Conservation (phyloP, 2,113 vertebrate genomes). For the Tenrec ecaudatus region DNA sequence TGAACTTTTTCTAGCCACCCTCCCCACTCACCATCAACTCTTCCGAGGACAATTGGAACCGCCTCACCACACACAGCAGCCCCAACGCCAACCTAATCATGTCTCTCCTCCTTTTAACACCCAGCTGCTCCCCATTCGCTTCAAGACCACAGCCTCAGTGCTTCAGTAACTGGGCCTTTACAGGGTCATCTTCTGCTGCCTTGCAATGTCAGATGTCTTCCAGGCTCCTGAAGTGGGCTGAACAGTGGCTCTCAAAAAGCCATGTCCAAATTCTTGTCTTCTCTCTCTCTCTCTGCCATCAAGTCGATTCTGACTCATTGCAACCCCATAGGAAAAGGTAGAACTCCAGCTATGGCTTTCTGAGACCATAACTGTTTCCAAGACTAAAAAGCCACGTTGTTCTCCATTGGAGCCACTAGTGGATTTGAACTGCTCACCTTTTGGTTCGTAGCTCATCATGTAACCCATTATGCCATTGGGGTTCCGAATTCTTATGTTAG, state of each 20-base stretch:
- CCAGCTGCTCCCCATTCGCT: neutral
- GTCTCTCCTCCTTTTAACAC: neutral
- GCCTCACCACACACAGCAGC: neutral
- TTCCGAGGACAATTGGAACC: neutral
- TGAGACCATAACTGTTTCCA: too few relatives aligned
- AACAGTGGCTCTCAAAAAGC: neutral
- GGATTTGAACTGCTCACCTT: too few relatives aligned
- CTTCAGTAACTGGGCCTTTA: neutral
- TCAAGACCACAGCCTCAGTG: neutral
- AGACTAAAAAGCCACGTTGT: too few relatives aligned
- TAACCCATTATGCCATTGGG: too few relatives aligned
- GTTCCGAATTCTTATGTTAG: too few relatives aligned
- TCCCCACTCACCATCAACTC: neutral
- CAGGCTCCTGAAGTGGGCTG: neutral
- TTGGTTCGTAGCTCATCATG: too few relatives aligned
- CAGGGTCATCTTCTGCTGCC: neutral
- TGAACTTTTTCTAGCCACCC: neutral
- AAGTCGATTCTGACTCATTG: too few relatives aligned
- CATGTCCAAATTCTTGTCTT: neutral
- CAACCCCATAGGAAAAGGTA: too few relatives aligned
- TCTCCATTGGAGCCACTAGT: too few relatives aligned
- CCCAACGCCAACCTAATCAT: neutral
- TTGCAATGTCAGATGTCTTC: neutral
- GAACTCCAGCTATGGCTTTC: too few relatives aligned
- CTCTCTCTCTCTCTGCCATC: too few relatives aligned